Conservation (phyloP, 2,113 vertebrate species). For the Poeciliopsis prolifica region DNA sequence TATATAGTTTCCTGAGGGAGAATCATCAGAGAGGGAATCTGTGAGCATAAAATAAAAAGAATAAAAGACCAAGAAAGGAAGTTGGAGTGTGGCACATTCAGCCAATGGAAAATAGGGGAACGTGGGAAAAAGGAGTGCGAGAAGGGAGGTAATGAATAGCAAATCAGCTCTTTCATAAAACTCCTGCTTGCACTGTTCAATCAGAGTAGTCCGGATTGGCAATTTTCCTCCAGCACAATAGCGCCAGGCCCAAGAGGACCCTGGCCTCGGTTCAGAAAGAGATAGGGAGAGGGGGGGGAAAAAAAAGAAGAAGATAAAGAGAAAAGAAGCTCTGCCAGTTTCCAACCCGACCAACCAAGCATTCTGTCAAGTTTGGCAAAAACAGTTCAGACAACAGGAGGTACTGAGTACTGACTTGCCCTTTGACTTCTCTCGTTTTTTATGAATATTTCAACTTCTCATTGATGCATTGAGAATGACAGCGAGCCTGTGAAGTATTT, state of each 20-base stretch:
- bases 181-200: conserved; percentile 76
- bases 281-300: conserved; percentile 4
- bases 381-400: conserved; percentile 51
- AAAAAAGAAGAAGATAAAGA: conserved; percentile 14
- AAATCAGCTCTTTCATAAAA: conserved; percentile 80
- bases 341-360: conserved; percentile 28
- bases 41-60: conserved; percentile 43
- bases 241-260: conserved; percentile 63
- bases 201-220: conserved; percentile 74
- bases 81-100: conserved; percentile 52
- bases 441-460: conserved; percentile 17
- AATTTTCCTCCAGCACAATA: conserved; percentile 77
- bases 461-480: conserved; percentile 46
- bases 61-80: conserved; percentile 53
- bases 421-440: conserved; percentile 45
- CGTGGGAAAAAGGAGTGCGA: conserved; percentile 49
- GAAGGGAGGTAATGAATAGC: conserved; percentile 76
- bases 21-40: conserved; percentile 31
- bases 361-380: conserved; percentile 57
- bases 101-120: conserved; percentile 52
- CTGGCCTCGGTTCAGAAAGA: conserved; percentile 61
- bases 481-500: conserved; percentile 13
- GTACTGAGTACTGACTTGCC: conserved; percentile 42
- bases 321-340: conserved; percentile 35
- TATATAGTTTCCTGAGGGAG: conserved; percentile 35